Evolutionary conservation across 2,888 invertebrate genomes (phyloP), one percentile per base, ranked within the genome.

Genomic region (Leptarthrus brevirostris): DNA sequence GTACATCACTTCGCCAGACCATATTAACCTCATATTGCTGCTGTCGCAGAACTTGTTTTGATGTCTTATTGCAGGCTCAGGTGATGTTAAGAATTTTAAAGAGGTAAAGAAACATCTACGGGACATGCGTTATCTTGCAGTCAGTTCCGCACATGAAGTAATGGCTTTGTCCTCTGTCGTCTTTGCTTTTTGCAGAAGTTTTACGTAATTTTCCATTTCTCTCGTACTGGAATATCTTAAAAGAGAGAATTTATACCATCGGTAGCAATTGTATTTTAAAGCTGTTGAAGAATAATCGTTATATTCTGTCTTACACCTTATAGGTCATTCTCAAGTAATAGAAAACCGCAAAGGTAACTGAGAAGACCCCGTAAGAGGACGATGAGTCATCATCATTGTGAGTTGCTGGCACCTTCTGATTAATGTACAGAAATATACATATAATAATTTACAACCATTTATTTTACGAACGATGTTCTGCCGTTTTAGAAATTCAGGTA

Each of bases 41-140:
- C 64, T 64, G 64, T 64, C 64, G 44, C 64, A 64, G 64, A 64
- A 64, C 64, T 64, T 64, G 64, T 64, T 64, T 47, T 64, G 64
- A 64, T 64, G 64, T 64, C 64, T 64, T 64, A 64, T 47, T 64
- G 64, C 64, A 44, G 44, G 64, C 44, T 24, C 44, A 47, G 64
- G 64, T 64, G 64, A 64, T 64, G 64, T 64, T 64, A 44, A 44
- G 64, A 64, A 64, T 64, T 64, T 64, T 64, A 64, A 64, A 64
- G 64, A 64, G 64, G 64, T 44, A 24, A 22, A 22, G 44, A 20
- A 64, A 64, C 64, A 64, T 44, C 64, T 64, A 64, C 44, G 44
- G 47, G 26, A 64, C 64, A 64, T 47, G 16, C 64, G 64, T 64
- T 64, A 22, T 47, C 64, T 64, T 64, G 64, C 44, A 36, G 22